Evolutionary conservation across 2,888 invertebrate genomes (phyloP).

Genomic region (Arge pagana): DNA sequence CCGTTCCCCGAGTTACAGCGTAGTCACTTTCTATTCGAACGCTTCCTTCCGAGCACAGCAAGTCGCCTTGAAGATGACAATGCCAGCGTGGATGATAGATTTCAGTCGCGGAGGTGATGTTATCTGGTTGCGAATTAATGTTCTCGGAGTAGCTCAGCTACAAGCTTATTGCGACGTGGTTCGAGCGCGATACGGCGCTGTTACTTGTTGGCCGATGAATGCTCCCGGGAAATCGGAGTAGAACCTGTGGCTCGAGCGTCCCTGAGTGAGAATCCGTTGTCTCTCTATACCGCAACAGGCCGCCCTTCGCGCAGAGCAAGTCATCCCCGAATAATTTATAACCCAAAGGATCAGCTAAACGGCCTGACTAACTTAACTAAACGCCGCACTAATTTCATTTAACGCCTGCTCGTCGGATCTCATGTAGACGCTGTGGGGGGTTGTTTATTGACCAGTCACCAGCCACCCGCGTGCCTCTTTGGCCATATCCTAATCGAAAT

Average conservation of each 20-base stretch:
- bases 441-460: conserved; percentile 44
- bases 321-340: conserved; percentile 55
- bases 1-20: too few species aligned
- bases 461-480: conserved; percentile 21
- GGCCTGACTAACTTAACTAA: conserved; percentile 52
- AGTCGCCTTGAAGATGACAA: too few species aligned
- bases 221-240: too few species aligned
- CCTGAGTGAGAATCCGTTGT: conserved; percentile 6
- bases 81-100: too few species aligned
- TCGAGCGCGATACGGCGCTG: too few species aligned
- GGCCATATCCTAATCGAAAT: conserved; percentile 18
- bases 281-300: conserved; percentile 22
- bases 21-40: too few species aligned
- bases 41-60: too few species aligned
- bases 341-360: conserved; percentile 49
- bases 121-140: too few species aligned
- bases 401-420: conserved; percentile 44
- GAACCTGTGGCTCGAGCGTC: neutral
- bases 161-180: too few species aligned
- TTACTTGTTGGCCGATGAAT: too few species aligned
- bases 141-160: too few species aligned
- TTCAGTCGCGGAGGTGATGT: too few species aligned
- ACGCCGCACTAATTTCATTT: conserved; percentile 55
- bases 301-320: conserved; percentile 40
- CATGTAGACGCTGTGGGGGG: conserved; percentile 37